These are phyloP conservation scores for Capreolus pygargus DNA, from an alignment of 2,113 vertebrate genomes.

Conservation along the genomic window DNA sequence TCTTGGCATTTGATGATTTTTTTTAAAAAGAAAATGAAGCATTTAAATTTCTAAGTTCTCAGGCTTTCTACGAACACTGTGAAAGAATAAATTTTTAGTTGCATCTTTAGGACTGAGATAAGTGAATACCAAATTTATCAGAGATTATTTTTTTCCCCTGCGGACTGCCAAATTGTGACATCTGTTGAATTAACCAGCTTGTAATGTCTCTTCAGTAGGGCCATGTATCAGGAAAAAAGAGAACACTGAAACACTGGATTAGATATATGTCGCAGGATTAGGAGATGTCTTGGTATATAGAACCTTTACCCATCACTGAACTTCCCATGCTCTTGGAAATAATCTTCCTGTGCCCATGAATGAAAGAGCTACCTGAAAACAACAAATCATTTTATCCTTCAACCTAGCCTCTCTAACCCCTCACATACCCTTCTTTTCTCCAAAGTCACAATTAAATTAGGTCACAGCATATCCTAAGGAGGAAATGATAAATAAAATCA, in stretches of 20 bases:
- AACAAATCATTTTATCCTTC: background rate
- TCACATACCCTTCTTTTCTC: background rate
- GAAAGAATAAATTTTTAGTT: constrained; percentile 19
- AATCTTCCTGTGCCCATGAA: background rate
- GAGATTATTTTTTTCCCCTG: background rate
- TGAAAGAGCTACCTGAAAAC: background rate
- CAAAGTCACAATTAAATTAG: background rate
- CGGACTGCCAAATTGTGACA: constrained; percentile 6
- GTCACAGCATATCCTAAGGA: background rate
- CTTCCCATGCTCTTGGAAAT: background rate
- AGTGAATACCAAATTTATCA: constrained; percentile 15
- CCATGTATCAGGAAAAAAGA: background rate
- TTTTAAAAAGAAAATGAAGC: background rate
- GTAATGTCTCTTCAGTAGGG: background rate
- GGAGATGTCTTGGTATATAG: background rate
- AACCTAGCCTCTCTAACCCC: background rate
- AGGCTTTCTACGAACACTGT: background rate
- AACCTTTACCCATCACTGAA: background rate
- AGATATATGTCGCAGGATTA: background rate
- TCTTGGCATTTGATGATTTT: background rate
- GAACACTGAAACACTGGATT: background rate
- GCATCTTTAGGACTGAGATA: constrained; percentile 14
- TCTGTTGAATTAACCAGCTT: constrained; percentile 1
- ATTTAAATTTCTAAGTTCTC: background rate
- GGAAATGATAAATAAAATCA: constrained; percentile 22